phyloP scores from a whole-genome alignment of 1,140 invertebrate species.

The Atopsyche davidsoni region DNA sequence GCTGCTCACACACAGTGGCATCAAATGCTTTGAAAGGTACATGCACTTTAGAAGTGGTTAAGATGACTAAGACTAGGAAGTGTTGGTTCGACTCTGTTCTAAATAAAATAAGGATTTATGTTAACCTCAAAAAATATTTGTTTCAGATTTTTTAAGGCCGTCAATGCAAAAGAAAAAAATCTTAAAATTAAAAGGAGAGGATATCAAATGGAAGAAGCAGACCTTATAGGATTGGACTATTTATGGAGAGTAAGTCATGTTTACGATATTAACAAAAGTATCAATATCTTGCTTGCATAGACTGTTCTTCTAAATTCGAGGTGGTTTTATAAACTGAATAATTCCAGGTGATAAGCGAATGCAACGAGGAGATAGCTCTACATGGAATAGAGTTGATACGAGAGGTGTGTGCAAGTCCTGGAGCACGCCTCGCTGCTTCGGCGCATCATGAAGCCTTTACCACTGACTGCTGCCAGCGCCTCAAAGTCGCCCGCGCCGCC shows the following conservation, averaged over 20 bases:
- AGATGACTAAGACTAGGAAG: too few relatives aligned
- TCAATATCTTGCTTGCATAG: too few relatives aligned
- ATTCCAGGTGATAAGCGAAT: slow-evolving; percentile 73
- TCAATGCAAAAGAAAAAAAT: slow-evolving; percentile 93
- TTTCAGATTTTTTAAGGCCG: slow-evolving; percentile 89
- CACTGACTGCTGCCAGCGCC: slow-evolving; percentile 78
- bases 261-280: background rate
- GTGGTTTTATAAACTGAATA: too few relatives aligned
- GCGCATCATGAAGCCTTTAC: slow-evolving; percentile 93
- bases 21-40: slow-evolving; percentile 68
- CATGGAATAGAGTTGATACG: slow-evolving; percentile 87
- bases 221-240: slow-evolving; percentile 94
- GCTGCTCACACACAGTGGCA: slow-evolving; percentile 90
- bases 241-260: slow-evolving; percentile 74
- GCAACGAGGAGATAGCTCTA: slow-evolving; percentile 85
- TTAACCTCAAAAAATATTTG: slow-evolving; percentile 29
- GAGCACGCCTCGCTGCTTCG: slow-evolving; percentile 72
- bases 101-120: background rate
- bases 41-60: too few relatives aligned
- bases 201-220: slow-evolving; percentile 76
- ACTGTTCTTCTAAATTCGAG: too few relatives aligned
- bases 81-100: background rate
- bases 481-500: slow-evolving; percentile 75
- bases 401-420: slow-evolving; percentile 90
- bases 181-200: slow-evolving; percentile 78